Evolutionary conservation across 2,113 vertebrate species (phyloP), one percentile per base, ranked within the genome.

Genomic region (Galbula dea): DNA sequence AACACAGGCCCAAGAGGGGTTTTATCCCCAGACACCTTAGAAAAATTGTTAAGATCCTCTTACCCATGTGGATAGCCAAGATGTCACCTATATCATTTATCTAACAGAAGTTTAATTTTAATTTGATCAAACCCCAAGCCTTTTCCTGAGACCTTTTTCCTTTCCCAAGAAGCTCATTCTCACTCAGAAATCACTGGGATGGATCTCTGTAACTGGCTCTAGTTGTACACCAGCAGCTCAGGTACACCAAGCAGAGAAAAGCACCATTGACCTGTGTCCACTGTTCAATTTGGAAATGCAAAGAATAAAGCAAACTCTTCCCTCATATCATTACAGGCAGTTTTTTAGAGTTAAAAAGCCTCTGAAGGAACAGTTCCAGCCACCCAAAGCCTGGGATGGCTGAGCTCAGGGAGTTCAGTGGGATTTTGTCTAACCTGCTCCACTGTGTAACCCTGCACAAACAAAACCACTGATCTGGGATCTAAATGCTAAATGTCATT

Each of bases 261-360:
- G 68, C 65, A 52, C 66, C 37, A 7, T 3, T 12, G 5, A 21
- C n/a, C 4, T 5, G 11, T 14, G 76, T 2, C 71, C 74, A 5
- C 19, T 52, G 74, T 61, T 58, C 17, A 63, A 36, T 78, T 48
- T 74, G 48, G 74, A 75, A 75, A 68, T 1, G 43, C 0, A 11
- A 55, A 57, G 58, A 30, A 89, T 46, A 45, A 89, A 89, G 34
- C 26, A 65, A 93, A 82, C 79, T 69, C 85, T 71, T 30, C 23
- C 71, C 69, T 83, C 72, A 59, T 41, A 22, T 37, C 45, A 34
- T 7, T 19, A 34, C 30, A 21, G 23, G 29, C 16, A 32, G n/a
- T 6, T 37, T 22, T 88, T 76, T 58, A 63, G 72, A 66, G 16
- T 29, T 73, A 20, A 63, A 77, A 83, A 83, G 24, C 72, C 51